phyloP scores from a whole-genome alignment of 1,140 invertebrate species.

The Pseudobourletiella spinata region DNA sequence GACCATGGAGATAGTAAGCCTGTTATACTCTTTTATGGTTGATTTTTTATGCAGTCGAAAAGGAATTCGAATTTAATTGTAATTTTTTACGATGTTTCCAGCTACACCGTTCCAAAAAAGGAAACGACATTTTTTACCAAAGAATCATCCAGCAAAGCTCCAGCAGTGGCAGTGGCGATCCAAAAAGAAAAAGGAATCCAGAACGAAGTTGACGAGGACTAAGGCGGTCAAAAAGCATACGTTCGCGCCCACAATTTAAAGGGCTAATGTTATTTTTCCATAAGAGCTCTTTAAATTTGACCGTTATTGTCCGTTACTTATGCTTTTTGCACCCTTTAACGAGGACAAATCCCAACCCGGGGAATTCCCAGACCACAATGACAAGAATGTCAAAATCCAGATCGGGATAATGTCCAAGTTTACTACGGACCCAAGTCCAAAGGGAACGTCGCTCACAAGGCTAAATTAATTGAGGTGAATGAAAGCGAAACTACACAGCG shows the following conservation, averaged over 20 bases:
- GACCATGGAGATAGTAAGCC: constrained; percentile 88
- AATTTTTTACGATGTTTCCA: constrained; percentile 41
- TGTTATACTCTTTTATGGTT: not conserved
- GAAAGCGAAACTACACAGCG: constrained; percentile 58
- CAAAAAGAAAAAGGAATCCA: constrained; percentile 19
- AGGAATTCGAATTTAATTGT: too few species aligned
- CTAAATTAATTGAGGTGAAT: constrained; percentile 65
- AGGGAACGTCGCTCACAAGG: constrained; percentile 84
- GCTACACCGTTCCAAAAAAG: constrained; percentile 87
- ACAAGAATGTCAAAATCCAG: constrained; percentile 47
- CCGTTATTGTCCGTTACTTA: too few species aligned
- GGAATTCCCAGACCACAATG: constrained; percentile 40
- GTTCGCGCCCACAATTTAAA: too few species aligned
- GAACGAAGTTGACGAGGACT: constrained; percentile 4
- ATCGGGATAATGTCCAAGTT: constrained; percentile 82
- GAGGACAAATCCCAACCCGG: constrained; percentile 35
- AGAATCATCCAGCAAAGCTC: constrained; percentile 63
- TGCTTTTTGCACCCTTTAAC: too few species aligned
- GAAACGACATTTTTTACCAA: constrained; percentile 81
- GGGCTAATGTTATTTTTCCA: too few species aligned
- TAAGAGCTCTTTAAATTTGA: too few species aligned
- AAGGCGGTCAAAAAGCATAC: too few species aligned
- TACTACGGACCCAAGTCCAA: constrained; percentile 80
- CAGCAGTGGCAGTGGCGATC: constrained; percentile 4
- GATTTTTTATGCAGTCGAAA: not conserved